Percentiles rank a stretch among this genome's conserved stretches.
Conservation (phyloP, 2,888 invertebrate genomes). For the Meteorus colon region DNA sequence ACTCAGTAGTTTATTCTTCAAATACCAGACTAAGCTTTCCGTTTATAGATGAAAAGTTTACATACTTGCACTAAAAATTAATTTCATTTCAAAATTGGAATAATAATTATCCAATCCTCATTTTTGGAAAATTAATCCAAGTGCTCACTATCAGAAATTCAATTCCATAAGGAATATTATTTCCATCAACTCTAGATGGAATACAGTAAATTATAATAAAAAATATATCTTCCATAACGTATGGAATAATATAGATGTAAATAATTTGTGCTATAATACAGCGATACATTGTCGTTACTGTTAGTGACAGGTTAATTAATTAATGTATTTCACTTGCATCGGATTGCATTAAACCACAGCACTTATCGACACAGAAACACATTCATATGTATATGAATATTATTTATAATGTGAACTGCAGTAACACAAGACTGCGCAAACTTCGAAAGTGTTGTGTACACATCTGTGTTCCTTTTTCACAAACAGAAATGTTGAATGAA, state of each 20-base stretch:
- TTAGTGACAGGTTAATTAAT: conserved; percentile 29
- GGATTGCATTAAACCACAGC: conserved; percentile 7
- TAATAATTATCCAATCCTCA: too few relatives aligned
- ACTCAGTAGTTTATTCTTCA: too few relatives aligned
- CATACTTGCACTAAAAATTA: too few relatives aligned
- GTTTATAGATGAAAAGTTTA: too few relatives aligned
- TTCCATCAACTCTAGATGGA: background rate
- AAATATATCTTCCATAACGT: background rate
- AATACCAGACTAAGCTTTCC: too few relatives aligned
- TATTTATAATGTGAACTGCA: too few relatives aligned
- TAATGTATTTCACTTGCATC: conserved; percentile 4
- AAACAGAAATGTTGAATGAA: conserved; percentile 6
- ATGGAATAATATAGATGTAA: background rate
- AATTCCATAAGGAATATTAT: too few relatives aligned
- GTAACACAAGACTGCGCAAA: background rate
- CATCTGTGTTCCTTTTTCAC: background rate
- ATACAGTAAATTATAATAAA: background rate
- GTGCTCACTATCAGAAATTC: too few relatives aligned
- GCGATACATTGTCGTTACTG: background rate
- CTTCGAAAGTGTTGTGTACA: background rate
- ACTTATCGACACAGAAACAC: background rate
- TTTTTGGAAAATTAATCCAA: too few relatives aligned
- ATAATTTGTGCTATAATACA: background rate
- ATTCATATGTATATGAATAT: background rate
- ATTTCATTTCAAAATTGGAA: too few relatives aligned